These are phyloP conservation scores for Poeciliopsis infans DNA, from an alignment of 2,797 vertebrate genomes.

Conservation along the genomic window DNA sequence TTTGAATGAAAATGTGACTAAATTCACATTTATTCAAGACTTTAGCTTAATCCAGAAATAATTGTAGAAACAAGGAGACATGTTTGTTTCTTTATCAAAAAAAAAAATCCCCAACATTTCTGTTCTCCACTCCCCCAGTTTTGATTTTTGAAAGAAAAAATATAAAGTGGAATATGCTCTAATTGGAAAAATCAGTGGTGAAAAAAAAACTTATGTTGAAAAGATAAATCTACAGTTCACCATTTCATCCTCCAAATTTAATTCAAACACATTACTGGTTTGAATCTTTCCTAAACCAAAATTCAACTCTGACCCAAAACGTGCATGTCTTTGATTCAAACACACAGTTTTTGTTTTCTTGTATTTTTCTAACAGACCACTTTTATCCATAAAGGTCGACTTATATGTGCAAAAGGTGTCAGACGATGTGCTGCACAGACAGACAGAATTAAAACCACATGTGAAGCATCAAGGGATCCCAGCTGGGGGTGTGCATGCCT, in stretches of 20 bases:
- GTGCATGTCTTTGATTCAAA: not conserved
- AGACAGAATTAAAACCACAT: not conserved
- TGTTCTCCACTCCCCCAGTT: not conserved
- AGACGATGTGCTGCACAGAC: not conserved
- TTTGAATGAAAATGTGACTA: not conserved
- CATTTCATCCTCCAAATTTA: not conserved
- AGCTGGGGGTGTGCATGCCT: not conserved
- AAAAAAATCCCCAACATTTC: no score
- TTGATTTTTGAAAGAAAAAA: not conserved
- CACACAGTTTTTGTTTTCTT: not conserved
- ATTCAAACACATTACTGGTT: not conserved
- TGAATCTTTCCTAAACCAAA: not conserved
- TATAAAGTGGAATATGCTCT: not conserved
- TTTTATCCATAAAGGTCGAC: not conserved
- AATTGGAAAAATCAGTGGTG: not conserved
- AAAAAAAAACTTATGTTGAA: not conserved
- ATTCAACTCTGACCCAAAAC: not conserved
- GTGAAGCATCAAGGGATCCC: not conserved
- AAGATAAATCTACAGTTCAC: not conserved
- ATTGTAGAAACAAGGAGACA: no score
- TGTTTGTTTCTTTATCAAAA: no score
- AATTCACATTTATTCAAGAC: not conserved
- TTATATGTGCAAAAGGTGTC: not conserved
- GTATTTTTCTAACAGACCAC: not conserved
- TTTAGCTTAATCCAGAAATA: not conserved